A percentile compares a stretch with the other conserved stretches of the same genome.
phyloP scores from a whole-genome alignment of 35 echinoderm and acorn worm genomes.

The Ophioderma brevispina region DNA sequence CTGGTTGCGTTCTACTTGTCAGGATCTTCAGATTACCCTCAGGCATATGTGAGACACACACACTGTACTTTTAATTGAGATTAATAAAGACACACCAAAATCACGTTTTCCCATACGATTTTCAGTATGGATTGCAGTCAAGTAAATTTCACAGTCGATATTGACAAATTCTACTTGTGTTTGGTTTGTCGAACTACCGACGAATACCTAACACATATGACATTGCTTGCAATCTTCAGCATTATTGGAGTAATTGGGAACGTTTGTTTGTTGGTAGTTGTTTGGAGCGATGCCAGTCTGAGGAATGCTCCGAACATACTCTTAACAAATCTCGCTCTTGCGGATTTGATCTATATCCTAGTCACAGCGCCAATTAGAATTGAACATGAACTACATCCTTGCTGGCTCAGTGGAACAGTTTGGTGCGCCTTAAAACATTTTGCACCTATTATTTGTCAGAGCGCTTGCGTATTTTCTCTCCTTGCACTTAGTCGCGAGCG shows the following conservation, averaged over 20 bases:
- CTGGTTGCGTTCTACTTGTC: too few relatives aligned
- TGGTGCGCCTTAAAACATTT: constrained; percentile 70
- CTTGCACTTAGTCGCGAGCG: constrained; percentile 78
- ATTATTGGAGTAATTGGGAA: constrained; percentile 75
- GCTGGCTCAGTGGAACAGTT: constrained; percentile 41
- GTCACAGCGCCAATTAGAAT: constrained; percentile 71
- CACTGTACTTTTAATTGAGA: too few relatives aligned
- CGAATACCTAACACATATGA: background rate
- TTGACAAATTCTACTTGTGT: too few relatives aligned
- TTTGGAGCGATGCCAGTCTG: constrained; percentile 58
- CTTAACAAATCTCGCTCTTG: constrained; percentile 71
- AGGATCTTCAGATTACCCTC: too few relatives aligned
- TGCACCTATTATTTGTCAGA: constrained; percentile 44
- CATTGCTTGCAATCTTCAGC: constrained; percentile 36
- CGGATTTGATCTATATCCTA: constrained; percentile 72
- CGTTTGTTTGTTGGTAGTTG: constrained; percentile 55
- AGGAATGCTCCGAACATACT: constrained; percentile 77
- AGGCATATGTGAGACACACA: too few relatives aligned
- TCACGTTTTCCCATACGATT: too few relatives aligned
- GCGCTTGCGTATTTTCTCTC: constrained; percentile 79
- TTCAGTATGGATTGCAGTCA: too few relatives aligned
- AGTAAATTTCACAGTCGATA: too few relatives aligned
- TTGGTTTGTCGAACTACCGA: too few relatives aligned
- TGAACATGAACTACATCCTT: constrained; percentile 53
- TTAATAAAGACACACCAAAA: too few relatives aligned